Conservation (phyloP, 2,113 vertebrate species). For the Cricetomys ansorgei region DNA sequence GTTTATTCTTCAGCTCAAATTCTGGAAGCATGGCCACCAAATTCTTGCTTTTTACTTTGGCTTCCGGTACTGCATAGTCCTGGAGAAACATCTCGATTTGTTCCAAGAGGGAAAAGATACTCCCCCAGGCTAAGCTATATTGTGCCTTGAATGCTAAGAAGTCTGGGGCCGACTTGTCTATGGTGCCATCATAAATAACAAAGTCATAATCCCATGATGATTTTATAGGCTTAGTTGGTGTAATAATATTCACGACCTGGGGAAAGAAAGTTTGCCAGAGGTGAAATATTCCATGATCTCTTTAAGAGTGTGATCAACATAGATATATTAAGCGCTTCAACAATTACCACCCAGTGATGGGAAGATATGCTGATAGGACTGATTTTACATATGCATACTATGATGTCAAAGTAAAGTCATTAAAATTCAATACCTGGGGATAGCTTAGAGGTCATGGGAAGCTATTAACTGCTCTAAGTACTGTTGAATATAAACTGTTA, state of each 20-base stretch:
- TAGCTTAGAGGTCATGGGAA: background rate
- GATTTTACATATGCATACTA: slow-evolving; percentile 62
- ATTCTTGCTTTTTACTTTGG: slow-evolving; percentile 83
- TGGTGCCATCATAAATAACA: slow-evolving; percentile 83
- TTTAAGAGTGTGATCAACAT: background rate
- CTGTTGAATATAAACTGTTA: too few species aligned
- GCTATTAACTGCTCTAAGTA: too few species aligned
- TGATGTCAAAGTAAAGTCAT: slow-evolving; percentile 18
- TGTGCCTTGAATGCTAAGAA: slow-evolving; percentile 88
- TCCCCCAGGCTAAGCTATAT: slow-evolving; percentile 86
- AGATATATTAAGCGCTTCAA: background rate
- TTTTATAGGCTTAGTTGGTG: slow-evolving; percentile 51
- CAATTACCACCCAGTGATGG: background rate
- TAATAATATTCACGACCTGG: slow-evolving; percentile 75
- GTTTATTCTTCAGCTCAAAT: slow-evolving; percentile 78
- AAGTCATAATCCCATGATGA: slow-evolving; percentile 69
- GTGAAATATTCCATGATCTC: slow-evolving; percentile 43
- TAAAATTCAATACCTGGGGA: slow-evolving; percentile 8
- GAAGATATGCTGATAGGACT: background rate
- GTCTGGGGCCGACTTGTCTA: slow-evolving; percentile 83
- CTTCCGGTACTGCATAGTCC: slow-evolving; percentile 87
- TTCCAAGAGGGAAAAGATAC: slow-evolving; percentile 82
- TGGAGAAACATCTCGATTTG: slow-evolving; percentile 85
- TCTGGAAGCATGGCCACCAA: slow-evolving; percentile 80
- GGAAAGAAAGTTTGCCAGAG: slow-evolving; percentile 65